Evolutionary conservation across 2,797 vertebrate species (phyloP), one percentile per base, ranked within the genome.

Genomic region (Danio choprae): DNA sequence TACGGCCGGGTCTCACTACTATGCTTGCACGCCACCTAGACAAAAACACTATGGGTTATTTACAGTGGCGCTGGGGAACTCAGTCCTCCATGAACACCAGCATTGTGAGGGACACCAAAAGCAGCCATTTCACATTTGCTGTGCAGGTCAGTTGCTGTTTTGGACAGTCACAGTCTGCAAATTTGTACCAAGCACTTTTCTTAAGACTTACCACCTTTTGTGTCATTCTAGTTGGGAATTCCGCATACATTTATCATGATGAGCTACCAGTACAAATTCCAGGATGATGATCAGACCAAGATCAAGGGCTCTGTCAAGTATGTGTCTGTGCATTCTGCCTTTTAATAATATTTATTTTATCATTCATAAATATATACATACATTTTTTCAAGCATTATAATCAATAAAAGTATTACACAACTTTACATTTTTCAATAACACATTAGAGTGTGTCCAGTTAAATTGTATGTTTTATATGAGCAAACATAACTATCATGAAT

Each of bases 211-310:
- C 59, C 7, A 72, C 58, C 72, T 41, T 83, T 64, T 69, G 79
- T 46, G 41, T 77, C 22, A 22, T 64, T 85, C 80, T 93, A 99
- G 98, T 94, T 99, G 72, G 98, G 98, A 80, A 96, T 99, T 87
- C 98, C 97, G 50, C 96, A 99, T 88, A 97, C 96, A 74, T 99
- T 98, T 75, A 84, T 96, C 85, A 96, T 98, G 94, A 93, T 98
- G 94, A 99, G 97, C 91, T 99, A 98, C 83, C 98, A 99, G 88
- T 97, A 99, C 92, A 99, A 99, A 90, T 98, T 99, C 91, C 97
- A 99, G 91, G 95, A 99, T 63, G 98, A 99, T 0, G 97, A 99
- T 86, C 96, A 99, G 93, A 99, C 98, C 0, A 95, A 97, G 76
- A 94, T 99, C 79, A 99, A 98, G 88, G 97, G 97, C 58, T 98